A percentile compares a stretch with the other conserved stretches of the same genome.
Conservation (phyloP, 2,113 vertebrate species). For the Oxyruncus cristatus region DNA sequence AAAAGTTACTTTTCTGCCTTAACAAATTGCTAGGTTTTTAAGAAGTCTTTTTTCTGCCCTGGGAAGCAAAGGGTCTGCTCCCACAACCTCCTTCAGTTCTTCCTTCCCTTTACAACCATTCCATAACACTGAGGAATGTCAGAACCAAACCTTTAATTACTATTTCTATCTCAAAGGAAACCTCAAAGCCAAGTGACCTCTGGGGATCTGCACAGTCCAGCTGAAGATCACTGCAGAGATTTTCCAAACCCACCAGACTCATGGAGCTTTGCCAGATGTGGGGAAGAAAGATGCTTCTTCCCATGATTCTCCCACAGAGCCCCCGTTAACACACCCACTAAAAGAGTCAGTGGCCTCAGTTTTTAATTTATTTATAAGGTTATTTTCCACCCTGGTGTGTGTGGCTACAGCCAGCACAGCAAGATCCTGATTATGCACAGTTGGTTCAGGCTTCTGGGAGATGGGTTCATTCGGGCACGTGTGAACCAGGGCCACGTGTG, state of each 20-base stretch:
- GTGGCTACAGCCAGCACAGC: neutral
- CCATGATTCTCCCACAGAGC: neutral
- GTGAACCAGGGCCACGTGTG: neutral
- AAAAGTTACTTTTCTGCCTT: neutral
- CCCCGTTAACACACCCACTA: accelerated
- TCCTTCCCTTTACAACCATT: neutral
- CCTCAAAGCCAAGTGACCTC: neutral
- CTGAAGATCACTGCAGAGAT: accelerated
- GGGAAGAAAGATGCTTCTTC: neutral
- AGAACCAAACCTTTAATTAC: neutral
- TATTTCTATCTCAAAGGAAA: neutral
- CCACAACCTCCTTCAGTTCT: neutral
- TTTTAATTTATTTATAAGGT: neutral
- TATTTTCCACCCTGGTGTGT: neutral
- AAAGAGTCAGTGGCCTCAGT: neutral
- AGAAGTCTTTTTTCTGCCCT: neutral
- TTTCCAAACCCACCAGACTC: neutral
- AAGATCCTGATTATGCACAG: neutral
- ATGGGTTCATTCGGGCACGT: neutral
- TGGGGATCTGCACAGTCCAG: accelerated
- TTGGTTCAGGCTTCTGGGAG: neutral
- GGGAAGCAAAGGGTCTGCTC: neutral
- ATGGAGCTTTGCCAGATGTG: accelerated
- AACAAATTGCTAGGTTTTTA: neutral
- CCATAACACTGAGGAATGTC: neutral